Percentiles rank a stretch among this genome's conserved stretches.
Conservation (phyloP, 2,888 invertebrate species). For the Scelioninae gen. 1 region DNA sequence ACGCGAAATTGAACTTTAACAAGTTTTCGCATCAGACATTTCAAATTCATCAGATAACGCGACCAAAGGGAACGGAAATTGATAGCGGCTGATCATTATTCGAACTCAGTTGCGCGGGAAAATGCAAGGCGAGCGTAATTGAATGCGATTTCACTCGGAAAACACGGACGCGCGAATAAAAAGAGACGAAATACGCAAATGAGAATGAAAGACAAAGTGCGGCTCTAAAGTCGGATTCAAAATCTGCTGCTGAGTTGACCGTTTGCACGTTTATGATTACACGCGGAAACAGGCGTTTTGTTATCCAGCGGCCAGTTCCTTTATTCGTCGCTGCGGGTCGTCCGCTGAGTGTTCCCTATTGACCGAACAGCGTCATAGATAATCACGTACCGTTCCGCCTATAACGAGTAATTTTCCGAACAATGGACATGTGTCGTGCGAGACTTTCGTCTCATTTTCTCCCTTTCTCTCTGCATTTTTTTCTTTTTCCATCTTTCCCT, state of each 20-base stretch:
- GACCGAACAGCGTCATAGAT: constrained; percentile 21
- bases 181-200: not conserved
- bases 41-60: constrained; percentile 54
- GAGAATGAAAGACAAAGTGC: not conserved
- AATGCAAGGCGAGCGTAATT: constrained; percentile 44
- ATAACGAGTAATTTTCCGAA: constrained; percentile 44
- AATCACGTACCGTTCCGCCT: constrained; percentile 38
- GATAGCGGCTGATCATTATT: constrained; percentile 59
- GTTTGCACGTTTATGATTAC: constrained; percentile 39
- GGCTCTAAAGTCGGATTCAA: constrained; percentile 9
- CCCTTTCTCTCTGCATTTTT: not conserved
- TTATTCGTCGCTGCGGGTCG: not conserved
- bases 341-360: constrained; percentile 30
- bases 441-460: constrained; percentile 24
- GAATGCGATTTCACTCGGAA: constrained; percentile 58
- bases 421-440: constrained; percentile 40
- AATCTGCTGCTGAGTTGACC: constrained; percentile 22
- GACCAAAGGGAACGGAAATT: constrained; percentile 53
- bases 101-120: constrained; percentile 50
- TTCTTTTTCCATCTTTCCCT: not conserved
- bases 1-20: constrained; percentile 52
- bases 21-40: constrained; percentile 55
- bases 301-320: constrained; percentile 32
- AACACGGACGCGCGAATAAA: constrained; percentile 34
- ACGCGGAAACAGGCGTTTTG: constrained; percentile 49